A percentile compares a stretch with the other conserved stretches of the same genome.
phyloP scores from a whole-genome alignment of 2,797 vertebrate genomes.

The Siniperca undulata region DNA sequence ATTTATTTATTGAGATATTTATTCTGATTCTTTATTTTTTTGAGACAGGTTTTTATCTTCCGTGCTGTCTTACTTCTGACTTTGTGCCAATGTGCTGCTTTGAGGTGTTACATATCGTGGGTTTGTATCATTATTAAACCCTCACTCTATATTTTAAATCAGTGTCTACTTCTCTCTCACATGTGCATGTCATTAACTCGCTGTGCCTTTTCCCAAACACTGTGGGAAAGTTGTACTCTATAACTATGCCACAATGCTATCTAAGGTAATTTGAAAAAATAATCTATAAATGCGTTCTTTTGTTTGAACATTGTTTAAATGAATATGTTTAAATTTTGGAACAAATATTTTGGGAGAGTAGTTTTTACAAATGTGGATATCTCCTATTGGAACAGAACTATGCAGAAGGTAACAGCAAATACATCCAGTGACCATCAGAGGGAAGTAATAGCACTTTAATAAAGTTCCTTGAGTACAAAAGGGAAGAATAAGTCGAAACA shows the following conservation, averaged over 20 bases:
- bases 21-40: constrained; percentile 89
- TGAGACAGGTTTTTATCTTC: constrained; percentile 89
- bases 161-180: constrained; percentile 65
- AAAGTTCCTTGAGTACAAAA: constrained; percentile 7
- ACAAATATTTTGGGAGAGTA: neutral
- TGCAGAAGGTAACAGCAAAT: neutral
- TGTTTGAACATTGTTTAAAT: constrained; percentile 5
- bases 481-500: neutral
- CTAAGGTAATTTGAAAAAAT: neutral
- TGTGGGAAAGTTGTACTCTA: constrained; percentile 14
- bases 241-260: neutral
- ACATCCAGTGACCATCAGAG: constrained; percentile 14
- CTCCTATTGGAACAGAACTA: neutral
- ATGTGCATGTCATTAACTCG: constrained; percentile 44
- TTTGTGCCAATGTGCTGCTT: constrained; percentile 92
- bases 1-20: constrained; percentile 91
- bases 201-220: constrained; percentile 21
- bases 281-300: neutral
- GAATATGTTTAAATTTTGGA: constrained; percentile 13
- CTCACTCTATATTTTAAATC: constrained; percentile 91
- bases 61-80: constrained; percentile 90
- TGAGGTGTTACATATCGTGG: constrained; percentile 92
- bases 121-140: constrained; percentile 92
- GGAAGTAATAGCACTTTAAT: constrained; percentile 24
- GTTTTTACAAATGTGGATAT: constrained; percentile 6